Base-by-base conservation (phyloP, 2,113 vertebrate species). In the Nothocercus nigrocapillus region DNA sequence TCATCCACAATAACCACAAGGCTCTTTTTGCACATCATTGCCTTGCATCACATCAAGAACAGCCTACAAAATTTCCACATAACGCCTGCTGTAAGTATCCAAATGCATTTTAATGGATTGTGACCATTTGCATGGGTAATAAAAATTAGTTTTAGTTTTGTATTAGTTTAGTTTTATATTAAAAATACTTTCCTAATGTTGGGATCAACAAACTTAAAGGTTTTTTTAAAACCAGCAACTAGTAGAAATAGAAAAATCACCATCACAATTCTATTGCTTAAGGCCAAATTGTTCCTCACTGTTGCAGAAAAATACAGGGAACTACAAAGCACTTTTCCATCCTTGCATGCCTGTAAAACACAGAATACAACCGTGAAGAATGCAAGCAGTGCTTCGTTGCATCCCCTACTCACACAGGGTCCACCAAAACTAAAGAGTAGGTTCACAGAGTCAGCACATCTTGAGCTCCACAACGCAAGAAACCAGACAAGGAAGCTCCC, bases 211-310 rank as follows among this genome's bases (percentile, higher is more conserved):
- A 7, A 63, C 13, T n/a, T 36, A 9, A 85, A 38, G 24, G 62
- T 16, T 13, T 67, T 67, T 83, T 77, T 70, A 78, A 44, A 74
- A 78, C 3, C 13, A 77, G 7, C 3, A 88, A 8, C 53, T 73
- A 80, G 13, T 0, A 0, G 56, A 88, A 74, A 76, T 0, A 28
- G 66, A 56, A 54, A 58, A 8, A 0, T 4, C 2, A 70, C 6
- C 11, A 56, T 15, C 12, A n/a, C 38, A 16, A 53, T 5, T 69
- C 21, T 22, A 84, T 15, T 86, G 21, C 22, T 11, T 67, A 47
- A 75, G 42, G 44, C 5, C 19, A n/a, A 56, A 53, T 45, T 47
- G 19, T 30, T 85, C 20, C 25, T 76, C 18, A 5, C 3, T 24
- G 16, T 66, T 74, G 49, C 61, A 70, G 17, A 20, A 17, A 77